Evolutionary conservation across 2,113 vertebrate genomes (phyloP), one percentile per base, ranked within the genome.

Genomic region (Asarcornis scutulata): DNA sequence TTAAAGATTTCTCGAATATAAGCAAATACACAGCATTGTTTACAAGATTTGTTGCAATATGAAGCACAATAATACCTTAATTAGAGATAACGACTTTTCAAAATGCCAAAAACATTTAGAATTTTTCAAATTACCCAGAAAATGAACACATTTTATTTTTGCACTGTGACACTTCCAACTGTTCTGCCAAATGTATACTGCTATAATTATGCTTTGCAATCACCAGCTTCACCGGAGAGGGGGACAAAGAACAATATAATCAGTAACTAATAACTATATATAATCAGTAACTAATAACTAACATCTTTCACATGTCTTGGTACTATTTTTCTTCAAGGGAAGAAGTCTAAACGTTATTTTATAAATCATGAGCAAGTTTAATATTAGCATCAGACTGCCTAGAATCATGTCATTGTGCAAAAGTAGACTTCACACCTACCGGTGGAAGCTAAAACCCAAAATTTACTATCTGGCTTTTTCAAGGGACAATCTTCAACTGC

Each of bases 121-220:
- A 17, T 92, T 89, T 86, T 85, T 93, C 93, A 91, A 88, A 92
- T 95, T 94, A 93, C 66, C 78, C 91, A 95, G 89, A 46, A 97
- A 97, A 94, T 89, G 91, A 97, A 96, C 96, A 96, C 95, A 96
- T 96, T 96, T 96, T 95, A 82, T 93, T 96, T 95, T 73, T 92
- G 86, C 95, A 94, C 96, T 96, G 86, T 96, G 96, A 96, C 96
- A 96, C 81, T 95, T 97, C 96, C 96, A 96, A 96, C 93, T 96
- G 96, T 93, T 97, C 91, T 92, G 92, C 96, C 96, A 97, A 97
- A 97, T 96, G 96, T 77, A 96, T 96, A 92, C 91, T 84, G 31
- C 88, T 93, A 16, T 90, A 96, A 96, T 96, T 94, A 93, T 23
- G 74, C 92, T 93, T 83, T 89, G 92, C 92, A 96, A 92, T 94